Evolutionary conservation across 2,888 invertebrate genomes (phyloP).

Genomic region (Dendrolimus houi): DNA sequence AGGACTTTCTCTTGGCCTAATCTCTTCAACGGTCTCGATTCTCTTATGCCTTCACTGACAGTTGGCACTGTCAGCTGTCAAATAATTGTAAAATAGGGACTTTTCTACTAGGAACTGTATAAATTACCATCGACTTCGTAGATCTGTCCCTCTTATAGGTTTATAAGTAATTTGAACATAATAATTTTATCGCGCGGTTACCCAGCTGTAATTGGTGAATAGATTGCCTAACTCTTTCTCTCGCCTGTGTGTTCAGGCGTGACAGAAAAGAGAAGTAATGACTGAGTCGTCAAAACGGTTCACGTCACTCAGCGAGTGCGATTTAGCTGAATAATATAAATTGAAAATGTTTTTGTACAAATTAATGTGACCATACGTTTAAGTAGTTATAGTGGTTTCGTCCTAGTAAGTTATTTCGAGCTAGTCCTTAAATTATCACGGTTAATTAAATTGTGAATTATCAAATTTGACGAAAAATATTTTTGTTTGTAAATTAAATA

Average conservation of each 20-base stretch:
- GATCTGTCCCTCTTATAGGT: conserved; percentile 30
- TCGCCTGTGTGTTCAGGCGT: too few relatives aligned
- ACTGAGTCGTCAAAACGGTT: too few relatives aligned
- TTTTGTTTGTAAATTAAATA: conserved; percentile 35
- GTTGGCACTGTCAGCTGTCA: conserved; percentile 26
- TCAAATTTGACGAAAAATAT: conserved; percentile 24
- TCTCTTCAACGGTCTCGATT: conserved; percentile 48
- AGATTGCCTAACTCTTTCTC: background rate
- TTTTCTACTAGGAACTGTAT: conserved; percentile 55
- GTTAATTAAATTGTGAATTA: conserved; percentile 19
- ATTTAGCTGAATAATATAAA: too few relatives aligned
- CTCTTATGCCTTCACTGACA: conserved; percentile 47
- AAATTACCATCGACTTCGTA: conserved; percentile 39
- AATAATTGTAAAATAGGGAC: conserved; percentile 25
- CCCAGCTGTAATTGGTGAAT: background rate
- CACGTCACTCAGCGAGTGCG: too few relatives aligned
- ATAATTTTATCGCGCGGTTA: background rate
- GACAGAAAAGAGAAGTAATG: too few relatives aligned
- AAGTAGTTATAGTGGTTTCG: conserved; percentile 59
- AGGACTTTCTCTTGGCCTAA: conserved; percentile 55
- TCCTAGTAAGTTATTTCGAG: conserved; percentile 70
- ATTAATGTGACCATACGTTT: conserved; percentile 56
- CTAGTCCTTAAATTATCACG: conserved; percentile 67
- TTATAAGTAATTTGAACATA: conserved; percentile 3
- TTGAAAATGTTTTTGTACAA: conserved; percentile 55